Base-by-base conservation (phyloP, 2,888 invertebrate genomes). In the Caenorhabditis afra region DNA sequence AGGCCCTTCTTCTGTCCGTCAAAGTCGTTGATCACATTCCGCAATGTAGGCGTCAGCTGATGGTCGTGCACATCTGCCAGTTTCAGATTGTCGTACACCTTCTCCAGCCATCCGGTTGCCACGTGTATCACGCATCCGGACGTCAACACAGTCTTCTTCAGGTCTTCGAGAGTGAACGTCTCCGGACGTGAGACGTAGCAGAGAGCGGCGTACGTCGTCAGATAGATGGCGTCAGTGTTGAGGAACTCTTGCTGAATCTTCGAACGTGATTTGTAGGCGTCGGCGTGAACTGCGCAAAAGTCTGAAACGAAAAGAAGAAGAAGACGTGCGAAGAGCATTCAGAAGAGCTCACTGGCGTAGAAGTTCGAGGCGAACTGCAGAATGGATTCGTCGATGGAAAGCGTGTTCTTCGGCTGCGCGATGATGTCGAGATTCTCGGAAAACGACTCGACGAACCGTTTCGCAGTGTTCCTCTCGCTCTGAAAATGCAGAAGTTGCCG, bases 91-190 rank as follows among this genome's bases (percentile, higher is more conserved):
- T 95, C 95, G 90, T 96, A 97, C 8, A 97, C 92, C 89, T 97
- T 96, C 41, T 95, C 94, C 2, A 97, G 93, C 97, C 97, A 97
- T 0, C 95, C 94, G 0, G 95, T 95, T 0, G 96, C 96, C 11
- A 97, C 92, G 90, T 96, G 97, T 7, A 97, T 95, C 29, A 97
- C 92, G 18, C 97, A 95, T 0, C 96, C 97, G 74, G 81, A 68
- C 11, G 68, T 65, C 22, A 85, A 55, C n/a, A 87, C 85, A 10
- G 68, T 78, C 23, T 81, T 77, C 53, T 85, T 81, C 66, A 87
- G 83, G 45, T 78, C 71, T 16, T 68, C 79, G 2, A 79, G 18
- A 22, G 67, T 68, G 53, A 62, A 73, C 0, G 62, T 57, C 12
- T 74, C 50, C 1, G 74, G 74, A 12, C 64, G 64, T 14, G 62